Percentiles rank a stretch among this genome's conserved stretches.
These are phyloP conservation scores for Siniperca obscura DNA, from an alignment of 2,797 vertebrate genomes.

Conservation along the genomic window DNA sequence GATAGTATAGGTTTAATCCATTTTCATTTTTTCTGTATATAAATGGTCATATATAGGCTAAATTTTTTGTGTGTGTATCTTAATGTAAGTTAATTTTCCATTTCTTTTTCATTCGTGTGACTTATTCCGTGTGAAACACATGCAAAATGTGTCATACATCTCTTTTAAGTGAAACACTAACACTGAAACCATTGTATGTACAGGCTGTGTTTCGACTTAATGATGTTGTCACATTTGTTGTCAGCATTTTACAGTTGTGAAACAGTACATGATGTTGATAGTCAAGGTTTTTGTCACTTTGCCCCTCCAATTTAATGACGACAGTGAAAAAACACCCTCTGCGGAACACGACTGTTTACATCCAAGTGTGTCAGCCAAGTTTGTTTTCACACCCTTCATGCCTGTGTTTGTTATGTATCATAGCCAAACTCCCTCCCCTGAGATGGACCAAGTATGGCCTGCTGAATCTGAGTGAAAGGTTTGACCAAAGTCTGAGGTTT, in stretches of 20 bases:
- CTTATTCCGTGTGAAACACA: not conserved
- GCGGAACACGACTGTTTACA: constrained; percentile 61
- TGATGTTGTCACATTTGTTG: constrained; percentile 62
- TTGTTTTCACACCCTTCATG: constrained; percentile 72
- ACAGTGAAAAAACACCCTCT: constrained; percentile 28
- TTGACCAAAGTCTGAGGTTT: constrained; percentile 21
- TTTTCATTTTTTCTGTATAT: not conserved
- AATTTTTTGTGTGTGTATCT: not conserved
- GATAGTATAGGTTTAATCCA: not conserved
- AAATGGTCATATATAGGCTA: not conserved
- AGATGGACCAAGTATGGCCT: constrained; percentile 36
- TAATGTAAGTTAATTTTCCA: not conserved
- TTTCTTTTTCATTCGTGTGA: not conserved
- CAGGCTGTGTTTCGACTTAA: constrained; percentile 46
- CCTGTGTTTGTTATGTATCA: constrained; percentile 64
- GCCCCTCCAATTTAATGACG: constrained; percentile 63
- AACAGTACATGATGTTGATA: constrained; percentile 64
- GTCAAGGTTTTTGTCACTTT: constrained; percentile 64
- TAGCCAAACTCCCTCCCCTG: constrained; percentile 51
- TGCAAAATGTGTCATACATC: not conserved
- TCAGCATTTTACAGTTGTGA: constrained; percentile 58
- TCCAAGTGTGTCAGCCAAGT: constrained; percentile 73
- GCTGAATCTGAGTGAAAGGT: constrained; percentile 41
- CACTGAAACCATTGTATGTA: constrained; percentile 16
- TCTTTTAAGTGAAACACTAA: constrained; percentile 26